A percentile compares a stretch with the other conserved stretches of the same genome.
These are phyloP conservation scores for Steinernema scapterisci DNA, from an alignment of 2,888 invertebrate genomes.

Conservation along the genomic window DNA sequence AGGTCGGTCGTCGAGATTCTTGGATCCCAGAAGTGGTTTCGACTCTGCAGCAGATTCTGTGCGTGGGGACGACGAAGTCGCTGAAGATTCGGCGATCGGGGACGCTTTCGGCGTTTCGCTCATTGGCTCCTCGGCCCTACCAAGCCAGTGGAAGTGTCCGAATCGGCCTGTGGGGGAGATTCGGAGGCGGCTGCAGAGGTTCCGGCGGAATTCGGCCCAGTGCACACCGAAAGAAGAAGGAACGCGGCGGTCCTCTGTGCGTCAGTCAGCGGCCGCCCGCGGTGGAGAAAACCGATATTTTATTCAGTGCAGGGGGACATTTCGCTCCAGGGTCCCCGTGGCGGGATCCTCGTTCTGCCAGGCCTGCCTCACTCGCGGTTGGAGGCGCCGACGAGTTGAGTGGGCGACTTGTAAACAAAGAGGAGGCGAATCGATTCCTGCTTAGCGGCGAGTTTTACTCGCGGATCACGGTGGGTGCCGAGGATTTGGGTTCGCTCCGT, in stretches of 20 bases:
- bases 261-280: background rate
- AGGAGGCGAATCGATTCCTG: constrained; percentile 10
- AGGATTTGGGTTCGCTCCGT: too few species aligned
- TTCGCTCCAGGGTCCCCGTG: background rate
- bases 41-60: too few species aligned
- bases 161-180: background rate
- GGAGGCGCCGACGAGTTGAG: background rate
- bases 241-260: too few species aligned
- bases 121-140: constrained; percentile 1
- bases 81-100: background rate
- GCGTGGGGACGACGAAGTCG: too few species aligned
- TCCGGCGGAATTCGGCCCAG: constrained; percentile 3
- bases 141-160: too few species aligned
- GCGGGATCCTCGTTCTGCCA: background rate
- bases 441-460: background rate
- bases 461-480: background rate
- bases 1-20: constrained; percentile 32
- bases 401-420: constrained; percentile 24
- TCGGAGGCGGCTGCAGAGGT: background rate
- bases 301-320: background rate
- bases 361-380: background rate
- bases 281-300: constrained; percentile 23
- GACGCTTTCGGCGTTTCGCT: constrained; percentile 26
- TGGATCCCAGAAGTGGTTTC: background rate
- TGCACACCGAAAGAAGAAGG: background rate